Conservation (phyloP, 2,113 vertebrate genomes). For the Australoheros scitulus region DNA sequence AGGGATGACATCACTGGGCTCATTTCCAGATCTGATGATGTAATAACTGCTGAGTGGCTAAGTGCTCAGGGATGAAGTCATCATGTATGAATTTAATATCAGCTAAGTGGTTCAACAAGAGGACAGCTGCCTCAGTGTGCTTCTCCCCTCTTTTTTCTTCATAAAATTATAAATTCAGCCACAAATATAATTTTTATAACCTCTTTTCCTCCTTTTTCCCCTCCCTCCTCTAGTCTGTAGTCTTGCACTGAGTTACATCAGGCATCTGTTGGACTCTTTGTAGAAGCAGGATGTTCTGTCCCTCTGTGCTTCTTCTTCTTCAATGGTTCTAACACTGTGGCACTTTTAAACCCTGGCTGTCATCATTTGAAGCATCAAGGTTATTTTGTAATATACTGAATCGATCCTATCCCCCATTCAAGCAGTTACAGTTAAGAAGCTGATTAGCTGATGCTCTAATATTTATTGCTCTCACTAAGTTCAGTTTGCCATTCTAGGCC, state of each 20-base stretch:
- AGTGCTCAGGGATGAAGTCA: conserved; percentile 64
- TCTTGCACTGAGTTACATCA: conserved; percentile 37
- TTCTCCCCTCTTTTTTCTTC: background rate
- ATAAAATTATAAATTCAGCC: background rate
- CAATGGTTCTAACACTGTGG: conserved; percentile 10
- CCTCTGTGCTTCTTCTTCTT: background rate
- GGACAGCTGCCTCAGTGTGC: conserved; percentile 38
- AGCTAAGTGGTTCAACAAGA: conserved; percentile 56
- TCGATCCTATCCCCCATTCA: background rate
- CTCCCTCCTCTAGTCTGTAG: background rate
- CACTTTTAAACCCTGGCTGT: conserved; percentile 41
- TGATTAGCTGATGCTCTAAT: background rate
- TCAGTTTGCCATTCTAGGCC: background rate
- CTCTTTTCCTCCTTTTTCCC: background rate
- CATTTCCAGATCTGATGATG: conserved; percentile 54
- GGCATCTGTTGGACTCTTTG: background rate
- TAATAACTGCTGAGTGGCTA: conserved; percentile 46
- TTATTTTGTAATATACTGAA: background rate
- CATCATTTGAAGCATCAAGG: conserved; percentile 16
- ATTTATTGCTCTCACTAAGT: background rate
- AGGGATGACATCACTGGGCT: conserved; percentile 54
- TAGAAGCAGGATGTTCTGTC: conserved; percentile 24
- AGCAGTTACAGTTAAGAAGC: background rate
- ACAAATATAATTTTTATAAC: background rate
- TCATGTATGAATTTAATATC: conserved; percentile 59